Evolutionary conservation across 2,888 invertebrate species (phyloP).

Genomic region (Caradrina kadenii): DNA sequence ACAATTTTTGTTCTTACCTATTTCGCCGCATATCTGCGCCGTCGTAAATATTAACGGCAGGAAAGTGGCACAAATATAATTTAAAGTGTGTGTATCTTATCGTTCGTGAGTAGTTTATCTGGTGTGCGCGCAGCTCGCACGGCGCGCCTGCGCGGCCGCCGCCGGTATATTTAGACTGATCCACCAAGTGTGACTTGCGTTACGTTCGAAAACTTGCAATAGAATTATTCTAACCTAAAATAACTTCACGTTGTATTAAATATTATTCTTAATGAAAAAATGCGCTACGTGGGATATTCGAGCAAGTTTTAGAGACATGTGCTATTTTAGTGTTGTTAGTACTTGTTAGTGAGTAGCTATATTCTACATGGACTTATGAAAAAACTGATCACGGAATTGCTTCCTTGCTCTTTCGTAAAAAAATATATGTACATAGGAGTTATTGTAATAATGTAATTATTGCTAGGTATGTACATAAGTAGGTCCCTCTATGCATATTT

Average conservation of each 20-base stretch:
- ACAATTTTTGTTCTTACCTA: constrained; percentile 81
- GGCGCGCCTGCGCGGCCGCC: constrained; percentile 84
- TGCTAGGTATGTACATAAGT: too few species aligned
- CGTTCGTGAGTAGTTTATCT: constrained; percentile 81
- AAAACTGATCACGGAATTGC: background rate
- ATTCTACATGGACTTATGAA: background rate
- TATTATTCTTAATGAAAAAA: constrained; percentile 55
- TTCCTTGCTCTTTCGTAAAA: background rate
- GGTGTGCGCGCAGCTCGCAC: constrained; percentile 77
- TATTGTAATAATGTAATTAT: background rate
- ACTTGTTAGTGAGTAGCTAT: background rate
- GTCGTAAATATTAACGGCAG: constrained; percentile 70
- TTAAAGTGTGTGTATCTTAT: constrained; percentile 83
- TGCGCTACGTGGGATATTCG: constrained; percentile 55
- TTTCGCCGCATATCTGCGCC: constrained; percentile 82
- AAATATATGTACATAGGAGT: background rate
- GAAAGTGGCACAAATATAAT: constrained; percentile 76
- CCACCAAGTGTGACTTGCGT: constrained; percentile 80
- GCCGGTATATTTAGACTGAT: constrained; percentile 89
- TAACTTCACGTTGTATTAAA: constrained; percentile 64
- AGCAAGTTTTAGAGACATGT: constrained; percentile 25
- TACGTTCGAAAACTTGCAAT: constrained; percentile 77
- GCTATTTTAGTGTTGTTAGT: constrained; percentile 21
- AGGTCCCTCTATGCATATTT: background rate
- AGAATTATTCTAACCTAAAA: constrained; percentile 73